A percentile compares a stretch with the other conserved stretches of the same genome.
phyloP scores from a whole-genome alignment of 35 echinoderm and acorn worm species.

The Chiridota heheva region DNA sequence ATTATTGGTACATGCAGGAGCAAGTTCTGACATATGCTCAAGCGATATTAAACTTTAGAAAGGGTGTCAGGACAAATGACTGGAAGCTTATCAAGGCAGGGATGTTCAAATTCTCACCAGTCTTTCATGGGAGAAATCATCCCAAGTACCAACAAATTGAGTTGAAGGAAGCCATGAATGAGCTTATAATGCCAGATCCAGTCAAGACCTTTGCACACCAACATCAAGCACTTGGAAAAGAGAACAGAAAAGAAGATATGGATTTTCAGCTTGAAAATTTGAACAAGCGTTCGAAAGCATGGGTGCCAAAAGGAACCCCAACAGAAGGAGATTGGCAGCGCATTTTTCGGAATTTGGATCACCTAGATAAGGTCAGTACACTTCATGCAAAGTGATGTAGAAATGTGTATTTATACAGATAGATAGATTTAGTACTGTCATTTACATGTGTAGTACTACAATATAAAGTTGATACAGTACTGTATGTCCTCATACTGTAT shows the following conservation, averaged over 20 bases:
- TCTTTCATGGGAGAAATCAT: slow-evolving; percentile 47
- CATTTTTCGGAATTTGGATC: slow-evolving; percentile 4
- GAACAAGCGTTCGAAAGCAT: not conserved
- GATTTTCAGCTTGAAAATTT: not conserved
- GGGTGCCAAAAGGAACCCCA: slow-evolving; percentile 3
- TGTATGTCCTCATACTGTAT: too few species aligned
- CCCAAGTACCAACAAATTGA: slow-evolving; percentile 52
- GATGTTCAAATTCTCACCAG: slow-evolving; percentile 1
- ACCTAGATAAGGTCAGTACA: slow-evolving; percentile 17
- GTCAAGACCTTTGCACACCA: not conserved
- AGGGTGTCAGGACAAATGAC: slow-evolving; percentile 13
- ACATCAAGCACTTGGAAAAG: slow-evolving; percentile 12
- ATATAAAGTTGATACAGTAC: too few species aligned
- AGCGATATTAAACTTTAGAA: slow-evolving; percentile 23
- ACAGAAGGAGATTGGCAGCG: not conserved
- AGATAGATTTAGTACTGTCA: too few species aligned
- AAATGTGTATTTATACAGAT: too few species aligned
- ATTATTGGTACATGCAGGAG: slow-evolving; percentile 31
- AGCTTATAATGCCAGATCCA: not conserved
- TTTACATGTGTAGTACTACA: too few species aligned
- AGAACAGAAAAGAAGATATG: slow-evolving; percentile 2
- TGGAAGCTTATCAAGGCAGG: not conserved
- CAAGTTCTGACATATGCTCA: slow-evolving; percentile 28
- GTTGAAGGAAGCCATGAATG: slow-evolving; percentile 16
- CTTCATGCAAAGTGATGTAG: too few species aligned